Evolutionary conservation across 1,140 invertebrate species (phyloP), one percentile per base, ranked within the genome.

Genomic region (Tetramorium simillimum): DNA sequence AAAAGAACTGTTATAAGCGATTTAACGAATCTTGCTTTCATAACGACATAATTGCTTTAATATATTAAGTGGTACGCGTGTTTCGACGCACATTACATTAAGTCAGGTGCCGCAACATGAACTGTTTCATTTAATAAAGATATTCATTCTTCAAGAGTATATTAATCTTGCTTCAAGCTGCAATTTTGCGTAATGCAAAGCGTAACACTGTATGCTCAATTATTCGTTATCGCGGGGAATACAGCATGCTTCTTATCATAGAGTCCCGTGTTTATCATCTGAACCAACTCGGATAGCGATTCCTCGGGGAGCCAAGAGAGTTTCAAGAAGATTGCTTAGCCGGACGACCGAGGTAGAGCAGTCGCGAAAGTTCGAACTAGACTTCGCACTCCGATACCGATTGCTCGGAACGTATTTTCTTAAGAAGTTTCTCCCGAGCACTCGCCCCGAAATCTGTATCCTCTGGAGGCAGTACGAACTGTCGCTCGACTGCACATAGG

Each of bases 371-470:
- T 91, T 91, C 78, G 87, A 90, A 91, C 90, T 67, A 90, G 90
- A 91, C 89, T 91, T 91, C 89, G 90, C 89, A 91, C 90, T 91
- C 78, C 84, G 90, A 90, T 91, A 91, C 89, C 89, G 90, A 91
- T 91, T 91, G 89, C 87, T 90, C 70, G 72, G 67, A 88, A 86
- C 86, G 89, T 90, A 91, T 91, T 91, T 91, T 90, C 90, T 91
- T 90, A 88, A 90, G 87, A 91, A 91, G 72, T 91, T 91, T 85
- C 89, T 70, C 73, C 14, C 60, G 84, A 86, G 70, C 86, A 84
- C 89, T 82, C 84, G 84, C 82, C 56, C 78, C 72, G 60, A 91
- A 91, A 91, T 90, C 89, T 88, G 87, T 90, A 90, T 88, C 78
- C 89, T 86, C 89, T 46, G 56, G 60, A 75, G 77, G 72, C 49